Base-by-base conservation (phyloP, 2,888 invertebrate genomes). In the Formica aserva region DNA sequence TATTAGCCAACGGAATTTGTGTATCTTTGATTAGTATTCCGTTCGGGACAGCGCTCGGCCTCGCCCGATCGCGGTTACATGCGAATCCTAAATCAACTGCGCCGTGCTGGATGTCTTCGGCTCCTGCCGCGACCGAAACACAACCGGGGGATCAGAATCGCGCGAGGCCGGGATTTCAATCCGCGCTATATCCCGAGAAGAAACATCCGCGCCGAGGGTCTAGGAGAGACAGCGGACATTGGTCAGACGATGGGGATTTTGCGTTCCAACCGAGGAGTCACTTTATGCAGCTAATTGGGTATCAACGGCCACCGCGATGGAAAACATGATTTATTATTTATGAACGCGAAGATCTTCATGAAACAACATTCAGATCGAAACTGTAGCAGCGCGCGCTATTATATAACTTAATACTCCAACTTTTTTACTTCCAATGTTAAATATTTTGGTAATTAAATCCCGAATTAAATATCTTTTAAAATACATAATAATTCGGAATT, bases 11-110 rank as follows among this genome's bases (percentile, higher is more conserved):
- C 92, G 93, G 94, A 94, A 94, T 94, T 94, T 94, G 94, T 94
- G 93, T 94, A 94, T 94, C 94, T 94, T 94, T 94, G 94, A 94
- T 94, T 94, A 94, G 94, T 94, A 94, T 94, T 94, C 94, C 92
- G 93, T 94, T 93, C 93, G 91, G 87, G 91, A 89, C 87, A 86
- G 88, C 86, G 90, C 90, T 90, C 90, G 91, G 91, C 90, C 92
- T 91, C 91, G 91, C 92, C 91, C 93, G 93, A 94, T 94, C 93
- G 93, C 93, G 91, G 92, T 92, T 92, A 88, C 84, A 89, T 89
- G 90, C 92, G 93, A 93, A 94, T 94, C 93, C 94, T 93, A 93
- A 94, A 94, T 93, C 93, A 94, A 94, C 93, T 92, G 82, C 83
- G 84, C 85, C 74, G 83, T 78, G 67, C 82, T 38, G 74, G 83